Conservation (phyloP, 2,888 invertebrate species). For the Pycnomerus fuliginosus region DNA sequence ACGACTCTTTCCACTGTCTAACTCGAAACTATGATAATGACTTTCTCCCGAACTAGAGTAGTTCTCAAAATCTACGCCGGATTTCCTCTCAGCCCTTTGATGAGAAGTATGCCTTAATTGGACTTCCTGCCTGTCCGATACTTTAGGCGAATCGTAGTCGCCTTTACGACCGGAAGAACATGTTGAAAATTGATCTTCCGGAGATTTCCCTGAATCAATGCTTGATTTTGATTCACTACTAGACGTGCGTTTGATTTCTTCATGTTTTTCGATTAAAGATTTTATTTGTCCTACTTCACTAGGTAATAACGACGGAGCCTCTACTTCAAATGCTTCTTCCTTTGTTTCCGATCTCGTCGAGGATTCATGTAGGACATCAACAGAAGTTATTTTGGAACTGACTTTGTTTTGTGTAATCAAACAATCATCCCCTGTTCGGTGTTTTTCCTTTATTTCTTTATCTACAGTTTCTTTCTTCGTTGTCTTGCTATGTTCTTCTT, state of each 20-base stretch:
- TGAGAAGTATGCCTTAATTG: slow-evolving; percentile 47
- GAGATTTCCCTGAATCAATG: slow-evolving; percentile 52
- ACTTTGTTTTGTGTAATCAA: slow-evolving; percentile 6
- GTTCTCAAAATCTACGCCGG: slow-evolving; percentile 75
- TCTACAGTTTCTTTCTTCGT: slow-evolving; percentile 20
- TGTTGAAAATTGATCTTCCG: slow-evolving; percentile 58
- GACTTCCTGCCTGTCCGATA: slow-evolving; percentile 43
- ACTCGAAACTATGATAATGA: slow-evolving; percentile 85
- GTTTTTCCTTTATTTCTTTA: slow-evolving; percentile 22
- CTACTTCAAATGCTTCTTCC: slow-evolving; percentile 30
- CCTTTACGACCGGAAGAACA: slow-evolving; percentile 48
- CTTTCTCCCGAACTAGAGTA: slow-evolving; percentile 88
- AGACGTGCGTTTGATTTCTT: slow-evolving; percentile 48
- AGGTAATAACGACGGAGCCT: slow-evolving; percentile 24
- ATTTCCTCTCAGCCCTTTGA: slow-evolving; percentile 54
- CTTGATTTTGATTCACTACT: slow-evolving; percentile 55
- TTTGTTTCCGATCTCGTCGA: slow-evolving; percentile 33
- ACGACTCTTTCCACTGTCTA: slow-evolving; percentile 69
- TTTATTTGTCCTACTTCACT: slow-evolving; percentile 26
- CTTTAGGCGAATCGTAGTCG: slow-evolving; percentile 42
- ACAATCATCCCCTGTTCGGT: slow-evolving; percentile 1
- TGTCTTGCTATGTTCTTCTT: slow-evolving; percentile 31
- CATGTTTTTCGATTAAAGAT: slow-evolving; percentile 30
- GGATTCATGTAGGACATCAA: slow-evolving; percentile 35
- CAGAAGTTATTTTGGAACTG: slow-evolving; percentile 27